phyloP scores from a whole-genome alignment of 2,888 invertebrate species.

The Seladonia tumulorum region DNA sequence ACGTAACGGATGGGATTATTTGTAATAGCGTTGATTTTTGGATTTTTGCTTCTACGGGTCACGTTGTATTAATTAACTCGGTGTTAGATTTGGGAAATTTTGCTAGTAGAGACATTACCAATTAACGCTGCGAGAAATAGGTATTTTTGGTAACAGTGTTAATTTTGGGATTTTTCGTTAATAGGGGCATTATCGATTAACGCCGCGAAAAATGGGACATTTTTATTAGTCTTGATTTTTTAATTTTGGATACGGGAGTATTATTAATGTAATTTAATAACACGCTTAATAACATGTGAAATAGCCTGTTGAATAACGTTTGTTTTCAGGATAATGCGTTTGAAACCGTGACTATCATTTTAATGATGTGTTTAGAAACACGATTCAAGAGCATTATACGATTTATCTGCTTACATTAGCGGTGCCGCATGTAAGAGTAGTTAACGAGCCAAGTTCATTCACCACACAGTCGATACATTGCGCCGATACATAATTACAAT shows the following conservation, averaged over 20 bases:
- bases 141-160: no score
- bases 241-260: background rate
- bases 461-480: background rate
- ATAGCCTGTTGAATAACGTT: background rate
- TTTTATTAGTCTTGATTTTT: background rate
- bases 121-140: no score
- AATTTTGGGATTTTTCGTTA: no score
- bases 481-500: background rate
- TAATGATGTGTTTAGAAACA: background rate
- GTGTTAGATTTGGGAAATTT: no score
- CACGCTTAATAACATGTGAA: background rate
- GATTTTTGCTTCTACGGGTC: no score
- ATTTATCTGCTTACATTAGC: background rate
- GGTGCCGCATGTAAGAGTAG: background rate
- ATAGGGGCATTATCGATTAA: no score
- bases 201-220: no score
- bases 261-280: background rate
- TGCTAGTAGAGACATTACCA: no score
- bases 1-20: background rate
- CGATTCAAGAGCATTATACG: background rate
- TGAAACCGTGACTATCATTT: background rate
- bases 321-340: background rate
- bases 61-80: no score
- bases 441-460: background rate
- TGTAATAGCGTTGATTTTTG: no score